Evolutionary conservation across 2,888 invertebrate species (phyloP).

Genomic region (Physocephala rufipes): DNA sequence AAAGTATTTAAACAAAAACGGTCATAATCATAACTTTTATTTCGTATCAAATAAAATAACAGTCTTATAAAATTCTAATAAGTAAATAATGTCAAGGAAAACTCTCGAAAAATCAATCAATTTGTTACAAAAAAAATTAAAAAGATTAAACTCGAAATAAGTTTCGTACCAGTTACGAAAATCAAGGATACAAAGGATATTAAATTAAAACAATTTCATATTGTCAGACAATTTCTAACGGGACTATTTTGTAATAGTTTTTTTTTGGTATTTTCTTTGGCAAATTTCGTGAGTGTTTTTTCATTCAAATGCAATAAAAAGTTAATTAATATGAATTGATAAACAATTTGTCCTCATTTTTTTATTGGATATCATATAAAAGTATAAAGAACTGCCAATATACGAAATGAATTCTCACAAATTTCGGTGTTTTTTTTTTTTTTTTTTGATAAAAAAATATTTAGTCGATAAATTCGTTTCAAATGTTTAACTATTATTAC

Average conservation of each 20-base stretch:
- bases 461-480: slow-evolving; percentile 8
- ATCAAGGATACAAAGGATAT: not conserved
- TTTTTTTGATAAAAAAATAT: not conserved
- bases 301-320: not conserved
- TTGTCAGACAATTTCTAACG: no score
- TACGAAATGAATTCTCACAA: no score
- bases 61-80: not conserved
- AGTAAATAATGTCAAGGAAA: not conserved
- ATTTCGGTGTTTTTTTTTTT: no score
- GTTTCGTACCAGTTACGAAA: slow-evolving; percentile 21
- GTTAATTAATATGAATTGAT: not conserved
- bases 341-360: not conserved
- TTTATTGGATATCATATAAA: not conserved
- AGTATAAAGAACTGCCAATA: not conserved
- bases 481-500: not conserved
- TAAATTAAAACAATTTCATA: not conserved
- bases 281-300: not conserved
- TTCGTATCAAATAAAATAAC: not conserved
- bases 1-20: no score
- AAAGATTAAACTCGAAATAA: not conserved
- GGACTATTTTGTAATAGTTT: no score
- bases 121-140: not conserved
- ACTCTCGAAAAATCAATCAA: not conserved
- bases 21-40: no score
- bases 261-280: not conserved